Evolutionary conservation across 2,888 invertebrate species (phyloP), one percentile per base, ranked within the genome.

Genomic region (Zeuzera pyrina): DNA sequence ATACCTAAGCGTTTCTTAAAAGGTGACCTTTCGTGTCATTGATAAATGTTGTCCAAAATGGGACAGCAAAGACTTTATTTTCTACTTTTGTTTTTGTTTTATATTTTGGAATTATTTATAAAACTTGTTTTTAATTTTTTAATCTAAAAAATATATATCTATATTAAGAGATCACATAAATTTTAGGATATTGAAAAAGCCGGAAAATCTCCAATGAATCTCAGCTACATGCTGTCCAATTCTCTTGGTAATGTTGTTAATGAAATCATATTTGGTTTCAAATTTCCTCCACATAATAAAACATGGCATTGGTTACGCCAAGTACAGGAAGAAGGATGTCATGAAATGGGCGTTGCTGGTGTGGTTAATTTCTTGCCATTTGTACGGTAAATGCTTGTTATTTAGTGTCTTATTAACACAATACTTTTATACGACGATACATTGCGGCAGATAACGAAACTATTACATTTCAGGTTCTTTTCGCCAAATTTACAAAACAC

Each of bases 351-450:
- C 0, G 87, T 95, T 2, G 90, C 94, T 1, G 94, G 92, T 2
- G 87, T 91, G 7, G 85, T 94, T 2, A 95, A 95, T 66, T 95
- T 95, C 68, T 76, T 95, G 41, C 94, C 95, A 8, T 89, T 91
- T 57, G 68, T 94, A 25, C 88, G 92, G 89, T 92, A 57, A 47
- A 49, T 47, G 12, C 14, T 34, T 33, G 12, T 15, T 22, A 16
- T 23, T 32, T 33, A 31, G 11, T 23, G 31, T 12, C 7, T 31
- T 28, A 19, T 6, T 15, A 35, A 16, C 7, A 16, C 16, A 5
- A 16, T 16, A 19, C 4, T 21, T 21, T n/a, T n/a, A 22, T 22
- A 6, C 11, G n/a, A 5, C 5, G 11, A 22, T 3, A 22, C 22
- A n/a, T 22, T 22, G n/a, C 5, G 19, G 8, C 19, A 8, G 19